Evolutionary conservation across 1,140 invertebrate genomes (phyloP).

Genomic region (Lasioglossum albipes): DNA sequence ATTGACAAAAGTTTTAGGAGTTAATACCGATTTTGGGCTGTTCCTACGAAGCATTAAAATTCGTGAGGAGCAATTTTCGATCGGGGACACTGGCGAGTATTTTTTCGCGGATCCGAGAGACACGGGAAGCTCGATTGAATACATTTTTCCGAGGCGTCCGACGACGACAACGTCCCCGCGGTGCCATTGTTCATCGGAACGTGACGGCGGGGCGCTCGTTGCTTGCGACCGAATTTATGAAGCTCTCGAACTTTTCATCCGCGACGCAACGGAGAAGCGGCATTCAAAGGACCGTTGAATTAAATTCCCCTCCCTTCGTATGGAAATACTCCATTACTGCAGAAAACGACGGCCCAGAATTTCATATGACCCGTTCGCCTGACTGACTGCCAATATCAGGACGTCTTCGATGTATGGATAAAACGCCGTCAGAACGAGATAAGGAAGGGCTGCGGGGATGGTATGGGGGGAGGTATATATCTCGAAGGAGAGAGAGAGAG

Average conservation of each 20-base stretch:
- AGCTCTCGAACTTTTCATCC: slow-evolving; percentile 50
- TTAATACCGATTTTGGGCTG: no score
- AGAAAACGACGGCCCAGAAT: slow-evolving; percentile 32
- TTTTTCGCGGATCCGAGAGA: not conserved
- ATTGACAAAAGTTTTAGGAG: no score
- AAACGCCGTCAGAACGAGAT: slow-evolving; percentile 32
- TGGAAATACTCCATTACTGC: slow-evolving; percentile 49
- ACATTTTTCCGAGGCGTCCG: slow-evolving; percentile 8
- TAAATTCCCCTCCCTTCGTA: slow-evolving; percentile 49
- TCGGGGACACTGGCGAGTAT: not conserved
- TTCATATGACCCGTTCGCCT: slow-evolving; percentile 48
- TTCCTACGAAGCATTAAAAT: not conserved
- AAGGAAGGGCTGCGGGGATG: slow-evolving; percentile 9
- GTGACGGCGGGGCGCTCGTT: slow-evolving; percentile 4
- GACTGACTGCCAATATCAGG: slow-evolving; percentile 46
- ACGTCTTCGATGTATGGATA: slow-evolving; percentile 35
- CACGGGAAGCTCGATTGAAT: not conserved
- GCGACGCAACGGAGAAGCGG: slow-evolving; percentile 36
- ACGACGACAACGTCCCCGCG: slow-evolving; percentile 34
- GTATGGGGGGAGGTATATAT: not conserved
- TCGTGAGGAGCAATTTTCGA: not conserved
- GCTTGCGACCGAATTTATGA: slow-evolving; percentile 54
- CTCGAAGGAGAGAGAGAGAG: no score
- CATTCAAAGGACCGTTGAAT: slow-evolving; percentile 56
- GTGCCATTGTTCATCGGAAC: slow-evolving; percentile 47